Evolutionary conservation across 2,888 invertebrate genomes (phyloP).

Genomic region (Hyppa rectilinea): DNA sequence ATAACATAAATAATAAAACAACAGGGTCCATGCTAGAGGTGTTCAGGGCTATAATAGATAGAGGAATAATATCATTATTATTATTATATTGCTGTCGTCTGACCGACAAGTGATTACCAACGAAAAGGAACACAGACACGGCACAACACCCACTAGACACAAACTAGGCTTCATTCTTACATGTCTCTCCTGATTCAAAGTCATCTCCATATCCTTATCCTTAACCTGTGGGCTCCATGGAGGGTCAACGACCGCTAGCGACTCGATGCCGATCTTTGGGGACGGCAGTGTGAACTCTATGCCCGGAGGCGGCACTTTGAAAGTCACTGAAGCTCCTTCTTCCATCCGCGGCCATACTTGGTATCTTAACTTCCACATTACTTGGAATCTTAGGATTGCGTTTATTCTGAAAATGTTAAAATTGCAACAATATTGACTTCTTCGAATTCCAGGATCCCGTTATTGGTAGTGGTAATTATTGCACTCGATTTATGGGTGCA

Average conservation of each 20-base stretch:
- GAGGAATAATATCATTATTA: conserved; percentile 30
- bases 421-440: neutral
- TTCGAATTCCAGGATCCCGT: neutral
- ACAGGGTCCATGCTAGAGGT: conserved; percentile 38
- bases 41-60: conserved; percentile 30
- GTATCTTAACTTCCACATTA: conserved; percentile 98
- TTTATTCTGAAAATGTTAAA: conserved; percentile 80
- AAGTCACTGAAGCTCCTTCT: conserved; percentile 98
- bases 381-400: conserved; percentile 94
- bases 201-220: conserved; percentile 99
- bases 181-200: conserved; percentile 99
- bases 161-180: conserved; percentile 87
- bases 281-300: conserved; percentile 99
- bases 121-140: conserved; percentile 34
- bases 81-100: conserved; percentile 6
- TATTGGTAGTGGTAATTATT: neutral
- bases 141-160: conserved; percentile 17
- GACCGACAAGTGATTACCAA: conserved; percentile 14
- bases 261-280: conserved; percentile 99
- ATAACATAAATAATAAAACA: conserved; percentile 22
- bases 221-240: conserved; percentile 99
- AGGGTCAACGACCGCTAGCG: conserved; percentile 98
- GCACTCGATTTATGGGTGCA: neutral
- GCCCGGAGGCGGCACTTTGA: conserved; percentile 99
- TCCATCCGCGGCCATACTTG: conserved; percentile 99